Base-by-base conservation (phyloP, 2,888 invertebrate genomes). In the Trichopria drosophilae region DNA sequence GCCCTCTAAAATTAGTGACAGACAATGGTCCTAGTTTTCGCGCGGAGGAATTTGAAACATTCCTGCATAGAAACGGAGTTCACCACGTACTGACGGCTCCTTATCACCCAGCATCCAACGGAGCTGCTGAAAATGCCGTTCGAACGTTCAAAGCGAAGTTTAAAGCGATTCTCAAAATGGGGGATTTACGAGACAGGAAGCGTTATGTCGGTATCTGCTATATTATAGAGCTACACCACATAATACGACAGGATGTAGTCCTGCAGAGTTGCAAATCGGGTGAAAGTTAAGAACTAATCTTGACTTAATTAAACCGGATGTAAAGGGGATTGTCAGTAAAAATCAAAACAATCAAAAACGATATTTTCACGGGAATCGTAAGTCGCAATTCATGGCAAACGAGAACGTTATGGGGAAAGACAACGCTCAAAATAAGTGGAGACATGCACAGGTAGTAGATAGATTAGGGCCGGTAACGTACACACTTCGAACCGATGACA, bases 71-170 rank as follows among this genome's bases (percentile, higher is more conserved):
- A 23, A 20, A 36, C 12, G 6, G 10, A 4, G 20, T 41, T 2
- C 2, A 29, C 2, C 34, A 34, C 12, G 15, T 18, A 6, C 18
- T 3, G 10, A 32, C 23, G 15, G 4, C 20, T 7, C 29, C n/a
- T n/a, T n/a, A n/a, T n/a, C n/a, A n/a, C n/a, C n/a, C n/a, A n/a
- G n/a, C n/a, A n/a, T n/a, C 23, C 2, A 34, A 24, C 9, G 56
- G 50, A 0, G 56, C 51, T 2, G 53, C 57, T 3, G 53, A 60
- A 37, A 57, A 60, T 28, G 54, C 58, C 0, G 57, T 62, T 0
- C 36, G 32, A 23, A 36, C 51, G 0, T 60, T 62, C 15, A 60
- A 60, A 19, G 34, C 35, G 15, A 61, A 60, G 50, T 58, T 56
- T 39, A 55, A 58, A 24, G 13, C n/a, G n/a, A n/a, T n/a, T n/a